Conservation (phyloP, 2,888 invertebrate species). For the Sminthurides aquaticus region DNA sequence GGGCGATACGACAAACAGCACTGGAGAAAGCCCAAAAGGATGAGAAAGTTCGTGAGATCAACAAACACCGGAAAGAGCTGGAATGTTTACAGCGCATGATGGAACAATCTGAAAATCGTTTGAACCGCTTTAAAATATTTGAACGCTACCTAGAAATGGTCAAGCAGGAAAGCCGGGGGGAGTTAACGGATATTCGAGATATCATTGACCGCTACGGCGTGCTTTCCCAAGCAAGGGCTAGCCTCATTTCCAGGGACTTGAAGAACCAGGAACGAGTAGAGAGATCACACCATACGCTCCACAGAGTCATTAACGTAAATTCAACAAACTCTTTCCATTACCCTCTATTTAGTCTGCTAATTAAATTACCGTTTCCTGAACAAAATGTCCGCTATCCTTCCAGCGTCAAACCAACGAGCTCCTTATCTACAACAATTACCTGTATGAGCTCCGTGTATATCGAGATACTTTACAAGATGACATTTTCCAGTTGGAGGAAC, state of each 20-base stretch:
- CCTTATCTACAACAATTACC: constrained; percentile 37
- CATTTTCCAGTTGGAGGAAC: constrained; percentile 33
- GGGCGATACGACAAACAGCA: constrained; percentile 25
- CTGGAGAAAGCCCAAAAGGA: constrained; percentile 26
- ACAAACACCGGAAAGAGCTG: constrained; percentile 29
- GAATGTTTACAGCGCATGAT: constrained; percentile 24
- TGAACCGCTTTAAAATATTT: constrained; percentile 35
- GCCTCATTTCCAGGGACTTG: constrained; percentile 23
- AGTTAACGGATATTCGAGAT: constrained; percentile 36
- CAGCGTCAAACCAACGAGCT: constrained; percentile 37
- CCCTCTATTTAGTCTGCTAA: too few species aligned
- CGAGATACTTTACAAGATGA: constrained; percentile 31
- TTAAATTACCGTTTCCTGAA: too few species aligned
- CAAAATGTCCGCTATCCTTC: too few species aligned
- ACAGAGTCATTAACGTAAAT: constrained; percentile 28
- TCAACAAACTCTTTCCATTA: too few species aligned
- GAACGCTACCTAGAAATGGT: constrained; percentile 35
- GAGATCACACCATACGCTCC: constrained; percentile 29
- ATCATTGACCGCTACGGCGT: constrained; percentile 38
- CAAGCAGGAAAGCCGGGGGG: constrained; percentile 37
- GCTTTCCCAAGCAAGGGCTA: constrained; percentile 29
- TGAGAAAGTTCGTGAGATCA: constrained; percentile 27
- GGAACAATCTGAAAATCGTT: constrained; percentile 23
- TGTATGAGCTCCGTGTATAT: constrained; percentile 37
- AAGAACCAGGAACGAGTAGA: constrained; percentile 27